Percentiles rank a stretch among this genome's conserved stretches.
Conservation (phyloP, 2,113 vertebrate species). For the Labeo catla region DNA sequence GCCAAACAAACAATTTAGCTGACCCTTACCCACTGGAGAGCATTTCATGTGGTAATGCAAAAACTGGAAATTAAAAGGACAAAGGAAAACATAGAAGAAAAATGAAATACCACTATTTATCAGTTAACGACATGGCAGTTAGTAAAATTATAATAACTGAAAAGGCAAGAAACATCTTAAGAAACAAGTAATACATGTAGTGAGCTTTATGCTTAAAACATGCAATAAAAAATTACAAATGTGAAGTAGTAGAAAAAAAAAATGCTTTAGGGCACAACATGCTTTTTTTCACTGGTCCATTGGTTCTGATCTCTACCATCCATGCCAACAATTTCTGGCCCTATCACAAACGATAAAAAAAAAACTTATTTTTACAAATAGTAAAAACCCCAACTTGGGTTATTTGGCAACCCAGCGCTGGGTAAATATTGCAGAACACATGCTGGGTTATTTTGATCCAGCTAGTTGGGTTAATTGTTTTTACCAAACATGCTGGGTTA, state of each 20-base stretch:
- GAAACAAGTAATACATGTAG: slow-evolving; percentile 7
- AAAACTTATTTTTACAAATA: no score
- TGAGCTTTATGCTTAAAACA: not conserved
- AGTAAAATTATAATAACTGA: slow-evolving; percentile 17
- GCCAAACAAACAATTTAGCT: not conserved
- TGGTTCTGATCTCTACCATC: not conserved
- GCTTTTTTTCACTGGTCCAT: not conserved
- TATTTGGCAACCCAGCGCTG: no score
- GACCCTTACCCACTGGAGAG: not conserved
- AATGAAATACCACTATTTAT: not conserved
- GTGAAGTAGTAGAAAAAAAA: not conserved
- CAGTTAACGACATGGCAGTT: slow-evolving; percentile 28
- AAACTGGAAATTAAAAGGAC: slow-evolving; percentile 14
- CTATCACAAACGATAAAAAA: not conserved
- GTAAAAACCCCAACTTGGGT: no score
- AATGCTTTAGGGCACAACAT: not conserved
- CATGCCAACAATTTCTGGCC: not conserved
- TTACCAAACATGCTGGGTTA: no score
- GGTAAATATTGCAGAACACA: no score
- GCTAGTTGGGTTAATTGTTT: no score
- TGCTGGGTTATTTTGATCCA: no score
- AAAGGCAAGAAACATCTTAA: slow-evolving; percentile 26
- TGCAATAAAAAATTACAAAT: not conserved
- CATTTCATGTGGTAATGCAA: not conserved
- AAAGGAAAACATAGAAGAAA: not conserved